Base-by-base conservation (phyloP, 2,797 vertebrate species). In the Tenualosa ilisha region DNA sequence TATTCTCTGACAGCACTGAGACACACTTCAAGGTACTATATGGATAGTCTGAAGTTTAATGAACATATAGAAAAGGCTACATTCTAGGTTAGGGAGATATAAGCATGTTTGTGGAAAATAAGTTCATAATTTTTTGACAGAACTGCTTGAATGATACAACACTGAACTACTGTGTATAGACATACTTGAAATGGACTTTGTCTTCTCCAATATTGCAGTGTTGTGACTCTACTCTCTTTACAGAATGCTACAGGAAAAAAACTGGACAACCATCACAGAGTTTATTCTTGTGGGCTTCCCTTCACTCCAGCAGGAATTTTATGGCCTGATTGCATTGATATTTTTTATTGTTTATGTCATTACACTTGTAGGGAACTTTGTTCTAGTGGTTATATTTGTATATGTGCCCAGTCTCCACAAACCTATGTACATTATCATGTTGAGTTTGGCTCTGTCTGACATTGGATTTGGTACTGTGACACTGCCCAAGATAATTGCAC, bases 381-480 rank as follows among this genome's bases (percentile, higher is more conserved):
- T 93, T 22, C 82, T 95, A 31, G 86, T 95, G 31, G 17, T 91
- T 0, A 37, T 93, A 65, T 93, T 95, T 86, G 20, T 31, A 22
- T 79, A 87, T 24, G 92, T 94, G 82, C 87, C 65, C 46, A 92
- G 86, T 75, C 92, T 95, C 43, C 94, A 94, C 17, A 93, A 94
- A 12, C 94, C 94, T 59, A 94, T 95, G 95, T 95, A 93, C 84
- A 94, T 94, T 81, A 89, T 93, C 85, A 92, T 95, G 85, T 85
- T 92, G 63, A 93, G 93, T 87, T 89, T 95, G 46, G 93, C 93
- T 11, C 12, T 93, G 50, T 89, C 93, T 79, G 94, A 95, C 63
- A 87, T 93, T 40, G 92, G 93, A 3, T 92, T 94, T 79, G 89
- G 91, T 68, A 93, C 89, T 2, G 87, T 90, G n/a, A 87, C 90